Conservation (phyloP, 2,888 invertebrate species). For the Pterobdella sp. region DNA sequence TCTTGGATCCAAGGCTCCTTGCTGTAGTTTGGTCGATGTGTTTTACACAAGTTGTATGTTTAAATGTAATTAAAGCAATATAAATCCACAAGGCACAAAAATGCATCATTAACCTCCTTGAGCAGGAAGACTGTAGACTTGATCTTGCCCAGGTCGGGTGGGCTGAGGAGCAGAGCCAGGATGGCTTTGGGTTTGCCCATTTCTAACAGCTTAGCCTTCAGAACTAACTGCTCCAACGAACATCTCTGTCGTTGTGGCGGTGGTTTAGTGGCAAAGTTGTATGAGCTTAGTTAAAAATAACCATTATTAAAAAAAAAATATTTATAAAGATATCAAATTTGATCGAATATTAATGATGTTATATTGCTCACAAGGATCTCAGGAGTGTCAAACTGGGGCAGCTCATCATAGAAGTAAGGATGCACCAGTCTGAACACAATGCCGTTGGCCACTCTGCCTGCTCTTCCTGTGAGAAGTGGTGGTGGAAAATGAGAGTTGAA, state of each 20-base stretch:
- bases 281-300: background rate
- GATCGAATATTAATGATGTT: background rate
- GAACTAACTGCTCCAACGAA: conserved; percentile 70
- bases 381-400: conserved; percentile 49
- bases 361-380: conserved; percentile 49
- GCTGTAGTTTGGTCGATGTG: conserved; percentile 50
- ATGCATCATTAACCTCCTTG: conserved; percentile 60
- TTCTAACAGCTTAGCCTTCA: conserved; percentile 72
- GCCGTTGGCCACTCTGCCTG: conserved; percentile 75
- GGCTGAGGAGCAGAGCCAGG: conserved; percentile 74
- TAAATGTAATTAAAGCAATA: background rate
- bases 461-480: conserved; percentile 66
- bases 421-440: conserved; percentile 66
- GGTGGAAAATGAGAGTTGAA: too few relatives aligned
- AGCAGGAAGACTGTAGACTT: conserved; percentile 71
- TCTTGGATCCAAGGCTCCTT: conserved; percentile 68
- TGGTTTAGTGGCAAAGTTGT: background rate
- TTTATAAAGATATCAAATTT: background rate
- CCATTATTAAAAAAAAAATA: background rate
- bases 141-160: conserved; percentile 75
- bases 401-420: conserved; percentile 43
- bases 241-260: conserved; percentile 56
- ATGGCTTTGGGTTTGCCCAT: conserved; percentile 73
- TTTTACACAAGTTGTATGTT: background rate
- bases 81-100: background rate